Base-by-base conservation (phyloP, 2,888 invertebrate species). In the Tanypteryx hageni region DNA sequence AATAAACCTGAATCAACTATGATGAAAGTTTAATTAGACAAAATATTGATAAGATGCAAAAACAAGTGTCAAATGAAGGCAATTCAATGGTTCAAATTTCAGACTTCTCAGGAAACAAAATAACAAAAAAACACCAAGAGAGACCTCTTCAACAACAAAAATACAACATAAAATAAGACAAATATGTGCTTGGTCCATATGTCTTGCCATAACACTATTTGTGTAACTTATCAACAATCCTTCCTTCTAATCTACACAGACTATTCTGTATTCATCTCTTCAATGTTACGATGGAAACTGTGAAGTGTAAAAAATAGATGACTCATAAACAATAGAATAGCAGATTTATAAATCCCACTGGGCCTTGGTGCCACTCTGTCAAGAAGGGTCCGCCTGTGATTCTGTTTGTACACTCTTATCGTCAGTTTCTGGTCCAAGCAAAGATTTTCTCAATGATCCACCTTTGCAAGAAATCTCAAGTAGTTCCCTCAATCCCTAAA, bases 401-500 rank as follows among this genome's bases (percentile, higher is more conserved):
- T 89, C 89, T 18, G 89, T 89, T 44, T 89, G 89, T 61, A 89
- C 89, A 68, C 89, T 58, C 64, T 89, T 89, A 13, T 89, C 89
- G 18, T 89, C 89, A 16, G 44, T 89, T 64, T 89, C 89, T 18
- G 89, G 89, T 64, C 64, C 61, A 56, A 68, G 44, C 31, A 89
- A 64, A 89, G 89, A 89, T 44, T 89, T 89, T 44, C 89, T 89
- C 89, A 92, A 76, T 18, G 97, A 97, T 10, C 97, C 98, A 94
- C 97, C 97, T 95, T 97, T 97, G 94, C 96, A 96, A 0, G 98
- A 97, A 93, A 98, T 97, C 95, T 98, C 97, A 93, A 99, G 95
- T 95, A 99, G 96, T 95, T 99, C 98, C 93, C 98, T 96, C 93
- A 99, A 95, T 59, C 98, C 98, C 97, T 97, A 95, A 8, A 95